Base-by-base conservation (phyloP, 2,113 vertebrate species). In the Mustela nigripes region DNA sequence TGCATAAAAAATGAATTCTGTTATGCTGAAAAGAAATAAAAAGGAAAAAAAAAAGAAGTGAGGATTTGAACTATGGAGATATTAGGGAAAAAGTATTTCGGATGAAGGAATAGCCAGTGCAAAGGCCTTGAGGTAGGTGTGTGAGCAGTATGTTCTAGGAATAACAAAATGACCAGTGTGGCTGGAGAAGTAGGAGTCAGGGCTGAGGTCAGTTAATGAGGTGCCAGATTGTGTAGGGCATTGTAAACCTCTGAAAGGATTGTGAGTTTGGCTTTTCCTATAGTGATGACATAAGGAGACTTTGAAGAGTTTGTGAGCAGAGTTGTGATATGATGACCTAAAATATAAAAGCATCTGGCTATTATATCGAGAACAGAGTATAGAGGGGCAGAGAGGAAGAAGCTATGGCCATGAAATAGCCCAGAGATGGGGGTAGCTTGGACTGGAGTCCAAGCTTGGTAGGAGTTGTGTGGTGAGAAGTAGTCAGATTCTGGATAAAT, bases 401-500 rank as follows among this genome's bases (percentile, higher is more conserved):
- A 21, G 36, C 2, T 14, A 36, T 0, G 6, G 10, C 31, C 36
- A 28, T 26, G 36, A 79, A 86, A 69, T 0, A 73, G 16, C 60
- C 3, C 14, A 94, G 92, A 63, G 7, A 80, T 36, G 15, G 82
- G 19, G 36, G 63, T 78, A 33, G 3, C 33, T 71, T 91, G 21
- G 26, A 79, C 11, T 26, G 28, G 36, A 0, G 42, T 42, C 42
- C 42, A 42, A 42, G 42, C 42, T 42, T 81, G 65, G 15, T 8
- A 81, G 50, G 53, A 62, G 53, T 21, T 45, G 31, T 87, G 39
- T 36, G 48, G 24, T 84, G 26, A 93, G 39, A 87, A 84, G n/a
- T 33, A 42, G 39, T 94, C 60, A 87, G 28, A 79, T 73, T 90
- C 62, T 90, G 45, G 45, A 81, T 78, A 87, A 71, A 83, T 86